Conservation (phyloP, 2,113 vertebrate genomes). For the Phoxinus phoxinus region DNA sequence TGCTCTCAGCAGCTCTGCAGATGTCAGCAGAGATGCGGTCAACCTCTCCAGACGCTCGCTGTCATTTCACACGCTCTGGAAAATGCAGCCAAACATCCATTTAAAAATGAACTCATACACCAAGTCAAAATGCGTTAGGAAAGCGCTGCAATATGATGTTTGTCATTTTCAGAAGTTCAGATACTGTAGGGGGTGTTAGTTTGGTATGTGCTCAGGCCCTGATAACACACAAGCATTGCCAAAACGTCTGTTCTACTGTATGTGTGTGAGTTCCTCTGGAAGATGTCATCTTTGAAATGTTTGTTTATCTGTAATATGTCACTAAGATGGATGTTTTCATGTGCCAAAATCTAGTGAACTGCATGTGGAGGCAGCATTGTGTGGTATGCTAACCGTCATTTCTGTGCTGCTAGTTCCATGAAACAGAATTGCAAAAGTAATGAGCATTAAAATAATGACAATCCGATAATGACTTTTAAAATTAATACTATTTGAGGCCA, state of each 20-base stretch:
- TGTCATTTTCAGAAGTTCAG: conserved; percentile 5
- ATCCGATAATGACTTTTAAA: no score
- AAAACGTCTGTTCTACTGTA: not conserved
- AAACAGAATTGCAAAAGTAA: not conserved
- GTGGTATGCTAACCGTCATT: not conserved
- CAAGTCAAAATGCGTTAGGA: not conserved
- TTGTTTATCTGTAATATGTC: not conserved
- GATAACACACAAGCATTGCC: not conserved
- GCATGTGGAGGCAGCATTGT: not conserved
- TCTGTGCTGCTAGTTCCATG: not conserved
- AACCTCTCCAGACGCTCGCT: conserved; percentile 20
- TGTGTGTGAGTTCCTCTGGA: conserved; percentile 10
- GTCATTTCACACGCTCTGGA: conserved; percentile 7
- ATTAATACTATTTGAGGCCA: not conserved
- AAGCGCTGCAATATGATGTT: not conserved
- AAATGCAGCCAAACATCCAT: conserved; percentile 16
- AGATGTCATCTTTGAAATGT: conserved; percentile 23
- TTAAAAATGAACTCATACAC: conserved; percentile 17
- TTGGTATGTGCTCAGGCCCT: conserved; percentile 4
- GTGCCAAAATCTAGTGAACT: not conserved
- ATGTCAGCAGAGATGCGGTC: conserved; percentile 29
- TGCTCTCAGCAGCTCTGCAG: conserved; percentile 1
- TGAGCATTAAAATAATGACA: not conserved
- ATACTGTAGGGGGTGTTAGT: not conserved
- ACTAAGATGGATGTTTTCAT: not conserved